Evolutionary conservation across 2,113 vertebrate genomes (phyloP), one percentile per base, ranked within the genome.

Genomic region (Oncorhynchus kisutch): DNA sequence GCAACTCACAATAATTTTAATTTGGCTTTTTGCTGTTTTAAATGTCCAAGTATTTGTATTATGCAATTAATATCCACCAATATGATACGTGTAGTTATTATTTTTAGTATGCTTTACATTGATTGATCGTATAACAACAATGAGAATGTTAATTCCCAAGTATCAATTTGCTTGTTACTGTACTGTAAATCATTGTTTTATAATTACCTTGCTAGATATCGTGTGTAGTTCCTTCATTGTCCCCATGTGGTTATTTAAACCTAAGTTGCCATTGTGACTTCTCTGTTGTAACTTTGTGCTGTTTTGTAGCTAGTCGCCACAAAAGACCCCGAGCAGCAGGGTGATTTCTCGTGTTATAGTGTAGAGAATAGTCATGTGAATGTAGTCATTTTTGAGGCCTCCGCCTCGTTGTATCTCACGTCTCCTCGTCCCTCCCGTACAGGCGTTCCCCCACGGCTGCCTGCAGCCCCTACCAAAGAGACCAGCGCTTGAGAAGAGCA

Each of bases 401-500:
- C 74, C 82, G 31, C 70, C 78, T 86, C 64, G 87, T 70, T 81
- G 14, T 54, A 18, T 78, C 68, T 76, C 51, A 64, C 34, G 20
- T 11, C 14, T 78, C 48, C 29, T 71, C 34, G 82, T 77, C 74
- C 90, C 86, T 82, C 88, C 83, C 89, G 87, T 76, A 5, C 83
- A 99, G 98, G 97, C 95, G 78, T 99, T 99, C 89, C 97, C 97
- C 87, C 96, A 96, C 57, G 95, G 97, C 88, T 92, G 97, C 91
- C 95, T 99, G 89, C 98, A 99, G 84, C 95, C 97, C 71, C 95
- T 99, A 97, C 97, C 98, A 97, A 99, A 99, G 96, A 97, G 98
- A 96, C 96, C 91, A 93, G 96, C 98, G 82, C 94, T 99, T 84
- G 98, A 99, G 92, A 99, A 99, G 92, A 96, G 93, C 93, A 97